Evolutionary conservation across 2,113 vertebrate genomes (phyloP).

Genomic region (Otus sunia): DNA sequence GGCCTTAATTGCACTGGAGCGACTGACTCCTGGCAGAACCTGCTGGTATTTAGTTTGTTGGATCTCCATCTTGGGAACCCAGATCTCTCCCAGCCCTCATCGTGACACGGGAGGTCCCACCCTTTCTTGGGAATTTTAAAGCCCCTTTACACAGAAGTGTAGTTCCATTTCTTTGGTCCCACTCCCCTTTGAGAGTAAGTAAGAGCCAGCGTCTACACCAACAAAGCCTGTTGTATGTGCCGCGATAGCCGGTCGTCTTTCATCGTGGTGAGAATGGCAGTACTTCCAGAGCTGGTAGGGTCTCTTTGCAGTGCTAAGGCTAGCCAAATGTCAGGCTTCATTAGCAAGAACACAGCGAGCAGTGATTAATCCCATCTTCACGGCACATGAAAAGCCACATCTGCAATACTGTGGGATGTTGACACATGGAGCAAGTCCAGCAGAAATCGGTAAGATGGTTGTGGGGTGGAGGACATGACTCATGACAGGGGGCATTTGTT

Average conservation of each 20-base stretch:
- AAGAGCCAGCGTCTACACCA: background rate
- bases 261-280: accelerated
- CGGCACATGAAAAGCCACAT: background rate
- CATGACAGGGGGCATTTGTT: background rate
- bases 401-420: no score
- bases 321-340: background rate
- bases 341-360: background rate
- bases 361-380: background rate
- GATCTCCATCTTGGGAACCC: background rate
- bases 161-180: background rate
- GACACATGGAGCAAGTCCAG: background rate
- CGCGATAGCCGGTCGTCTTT: background rate
- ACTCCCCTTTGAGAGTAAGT: background rate
- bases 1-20: background rate
- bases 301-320: background rate
- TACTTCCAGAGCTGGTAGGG: background rate
- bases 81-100: background rate
- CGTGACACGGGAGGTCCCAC: accelerated
- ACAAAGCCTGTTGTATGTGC: background rate
- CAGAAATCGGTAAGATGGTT: background rate
- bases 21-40: background rate
- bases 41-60: background rate
- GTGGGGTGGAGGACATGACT: background rate
- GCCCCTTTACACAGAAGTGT: background rate
- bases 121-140: background rate